Base-by-base conservation (phyloP, 1,140 invertebrate species). In the Euwallacea similis region DNA sequence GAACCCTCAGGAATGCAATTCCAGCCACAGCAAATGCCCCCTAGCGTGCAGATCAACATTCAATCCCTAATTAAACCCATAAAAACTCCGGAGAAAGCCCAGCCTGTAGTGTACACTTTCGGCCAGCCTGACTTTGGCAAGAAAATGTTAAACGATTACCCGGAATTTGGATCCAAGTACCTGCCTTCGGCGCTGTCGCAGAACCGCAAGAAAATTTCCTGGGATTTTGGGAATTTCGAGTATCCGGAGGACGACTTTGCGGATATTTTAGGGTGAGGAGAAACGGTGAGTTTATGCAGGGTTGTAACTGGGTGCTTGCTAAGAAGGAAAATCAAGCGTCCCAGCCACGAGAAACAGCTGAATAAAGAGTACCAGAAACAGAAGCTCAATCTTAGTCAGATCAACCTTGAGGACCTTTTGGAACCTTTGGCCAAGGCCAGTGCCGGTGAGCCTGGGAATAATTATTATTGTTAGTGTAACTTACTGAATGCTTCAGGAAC, bases 211-310 rank as follows among this genome's bases (percentile, higher is more conserved):
- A 78, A 75, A 62, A 76, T 80, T 42, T 73, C 76, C 2, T 79
- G 76, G 79, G 75, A 73, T 2, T 71, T 74, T 3, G 81, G 79
- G 55, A 73, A 66, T 50, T 75, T 74, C 42, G 76, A 79, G 33
- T 82, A 81, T 73, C 82, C 85, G n/a, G 84, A 86, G 7, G 86
- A 87, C 56, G 85, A 88, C 73, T 83, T 88, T 71, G 83, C 84
- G 21, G 82, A 85, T 67, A 84, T 88, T 71, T 79, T 88, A 72
- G 87, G 87, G 88, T 89, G 78, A 81, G 81, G 62, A 33, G 21
- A 33, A 33, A 33, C 21, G 21, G 15, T 63, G 6, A 50, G 15
- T 42, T 9, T 50, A 6, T 42, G 7, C 11, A 43, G 4, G 16
- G 43, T 13, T 44, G 16, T 61, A 42, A 44, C 7, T 3, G 9